These are phyloP conservation scores for Allophyes oxyacanthae DNA, from an alignment of 2,888 invertebrate species.

Conservation along the genomic window DNA sequence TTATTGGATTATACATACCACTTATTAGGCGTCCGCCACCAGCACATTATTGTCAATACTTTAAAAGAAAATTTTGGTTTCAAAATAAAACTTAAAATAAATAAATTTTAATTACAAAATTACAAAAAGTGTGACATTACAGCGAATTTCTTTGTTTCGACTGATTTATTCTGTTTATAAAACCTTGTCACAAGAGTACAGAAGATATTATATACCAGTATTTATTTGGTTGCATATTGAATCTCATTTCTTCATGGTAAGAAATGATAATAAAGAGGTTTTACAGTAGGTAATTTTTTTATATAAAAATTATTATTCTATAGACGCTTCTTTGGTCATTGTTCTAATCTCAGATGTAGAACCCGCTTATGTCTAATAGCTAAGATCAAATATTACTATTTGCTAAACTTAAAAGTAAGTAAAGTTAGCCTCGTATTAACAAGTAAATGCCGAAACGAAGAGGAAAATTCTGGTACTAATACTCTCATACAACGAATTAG, in stretches of 20 bases:
- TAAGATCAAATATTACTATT: too few relatives aligned
- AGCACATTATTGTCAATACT: slow-evolving; percentile 33
- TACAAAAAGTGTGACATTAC: slow-evolving; percentile 43
- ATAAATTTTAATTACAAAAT: slow-evolving; percentile 18
- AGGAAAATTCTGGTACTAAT: too few relatives aligned
- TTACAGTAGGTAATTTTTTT: too few relatives aligned
- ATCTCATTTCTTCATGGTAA: neutral
- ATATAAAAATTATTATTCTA: too few relatives aligned
- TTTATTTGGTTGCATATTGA: neutral
- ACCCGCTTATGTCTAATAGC: too few relatives aligned
- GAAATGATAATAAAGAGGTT: too few relatives aligned
- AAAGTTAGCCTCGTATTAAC: too few relatives aligned
- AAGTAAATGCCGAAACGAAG: too few relatives aligned
- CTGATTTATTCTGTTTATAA: slow-evolving; percentile 39
- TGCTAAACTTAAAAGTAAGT: too few relatives aligned
- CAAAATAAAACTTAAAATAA: slow-evolving; percentile 19
- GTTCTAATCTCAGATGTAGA: too few relatives aligned
- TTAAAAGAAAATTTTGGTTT: slow-evolving; percentile 35
- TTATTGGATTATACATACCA: slow-evolving; percentile 36
- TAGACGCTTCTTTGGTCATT: too few relatives aligned
- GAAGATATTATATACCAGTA: slow-evolving; percentile 9
- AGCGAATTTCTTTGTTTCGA: slow-evolving; percentile 51
- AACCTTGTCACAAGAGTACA: slow-evolving; percentile 7
- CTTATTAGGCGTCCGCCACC: slow-evolving; percentile 8
- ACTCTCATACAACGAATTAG: neutral